Evolutionary conservation across 2,888 invertebrate genomes (phyloP).

Genomic region (Lasius fuliginosus): DNA sequence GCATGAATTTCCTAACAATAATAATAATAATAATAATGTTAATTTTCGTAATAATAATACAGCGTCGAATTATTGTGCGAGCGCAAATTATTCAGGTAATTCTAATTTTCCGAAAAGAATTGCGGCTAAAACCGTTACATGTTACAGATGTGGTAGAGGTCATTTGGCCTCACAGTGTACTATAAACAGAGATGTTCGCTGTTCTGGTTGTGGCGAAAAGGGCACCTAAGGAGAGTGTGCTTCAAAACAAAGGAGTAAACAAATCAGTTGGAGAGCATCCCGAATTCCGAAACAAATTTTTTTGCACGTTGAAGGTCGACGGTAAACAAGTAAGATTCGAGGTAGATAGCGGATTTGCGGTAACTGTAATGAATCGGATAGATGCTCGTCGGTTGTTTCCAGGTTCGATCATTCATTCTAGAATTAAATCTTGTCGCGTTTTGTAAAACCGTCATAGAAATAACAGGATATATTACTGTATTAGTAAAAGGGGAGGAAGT

Average conservation of each 20-base stretch:
- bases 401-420: not conserved
- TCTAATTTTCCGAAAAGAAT: too few species aligned
- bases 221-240: not conserved
- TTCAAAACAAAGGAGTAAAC: not conserved
- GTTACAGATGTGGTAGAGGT: not conserved
- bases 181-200: not conserved
- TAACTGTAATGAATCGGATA: not conserved
- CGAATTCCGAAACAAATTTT: not conserved
- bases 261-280: not conserved
- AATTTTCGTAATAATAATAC: not conserved
- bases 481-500: fast-evolving
- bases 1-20: too few species aligned
- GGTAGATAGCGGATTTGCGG: not conserved
- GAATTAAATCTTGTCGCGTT: not conserved
- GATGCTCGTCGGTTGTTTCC: not conserved
- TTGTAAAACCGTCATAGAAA: not conserved
- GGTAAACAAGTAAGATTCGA: not conserved
- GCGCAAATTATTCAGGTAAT: not conserved
- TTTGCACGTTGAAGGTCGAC: not conserved
- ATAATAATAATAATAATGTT: too few species aligned
- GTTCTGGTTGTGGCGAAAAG: not conserved
- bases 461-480: not conserved
- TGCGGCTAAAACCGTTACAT: not conserved
- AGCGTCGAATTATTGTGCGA: not conserved
- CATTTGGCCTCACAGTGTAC: not conserved